Base-by-base conservation (phyloP, 2,797 vertebrate species). In the Peromyscus nudipes region DNA sequence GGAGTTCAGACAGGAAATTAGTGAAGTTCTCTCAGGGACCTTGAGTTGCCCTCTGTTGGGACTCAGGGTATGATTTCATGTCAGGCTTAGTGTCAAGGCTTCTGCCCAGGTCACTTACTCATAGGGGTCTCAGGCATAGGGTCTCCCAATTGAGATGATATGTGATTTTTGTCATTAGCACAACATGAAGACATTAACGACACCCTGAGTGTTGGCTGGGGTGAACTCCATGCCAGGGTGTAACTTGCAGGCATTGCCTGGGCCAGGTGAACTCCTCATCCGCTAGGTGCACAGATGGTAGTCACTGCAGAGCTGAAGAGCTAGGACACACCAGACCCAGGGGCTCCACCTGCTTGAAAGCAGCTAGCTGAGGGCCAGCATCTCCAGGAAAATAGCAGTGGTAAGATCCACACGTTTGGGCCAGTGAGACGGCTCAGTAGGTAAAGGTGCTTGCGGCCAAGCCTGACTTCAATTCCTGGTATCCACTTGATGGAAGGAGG, bases 201-300 rank as follows among this genome's bases (percentile, higher is more conserved):
- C 3, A 17, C 49, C 4, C 0, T 0, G 43, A 23, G 1, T 25
- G 6, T 11, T 1, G 4, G 25, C 34, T 7, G 4, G 4, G 27
- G 3, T 5, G 27, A 27, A 6, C 4, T 13, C 67, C 13, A 25
- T n/a, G 14, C 40, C 1, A 0, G 37, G 10, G 21, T 14, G 6
- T 29, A 16, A 46, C 16, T 29, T 1, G 25, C 6, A 21, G 0
- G 4, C 0, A 0, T 23, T 1, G 37, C 1, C 7, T 0, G 0
- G 76, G 82, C 21, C 1, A 73, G n/a, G 80, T 4, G 34, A 49
- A 4, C 0, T 31, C n/a, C 10, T 64, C 27, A 5, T n/a, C 14
- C 1, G 2, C 16, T 6, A 43, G 37, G 52, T 64, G 4, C 9
- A 23, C 19, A 52, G 62, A 34, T 1, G 40, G 43, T 13, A 17